phyloP scores from a whole-genome alignment of 2,797 vertebrate genomes.

The Enteromius argenteus region DNA sequence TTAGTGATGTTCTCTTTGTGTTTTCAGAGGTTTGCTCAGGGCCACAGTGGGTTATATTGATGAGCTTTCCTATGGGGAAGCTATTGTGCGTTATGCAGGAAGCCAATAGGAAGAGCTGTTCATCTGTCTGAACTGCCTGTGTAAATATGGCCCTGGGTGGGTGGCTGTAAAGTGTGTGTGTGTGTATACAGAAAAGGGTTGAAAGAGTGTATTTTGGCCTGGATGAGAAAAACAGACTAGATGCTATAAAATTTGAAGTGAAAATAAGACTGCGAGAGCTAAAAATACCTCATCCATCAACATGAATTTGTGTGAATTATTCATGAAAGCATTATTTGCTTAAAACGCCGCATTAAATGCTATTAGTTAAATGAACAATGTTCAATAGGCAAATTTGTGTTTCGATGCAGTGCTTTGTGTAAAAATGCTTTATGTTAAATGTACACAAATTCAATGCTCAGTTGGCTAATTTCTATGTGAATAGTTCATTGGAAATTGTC shows the following conservation, averaged over 20 bases:
- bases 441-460: not conserved
- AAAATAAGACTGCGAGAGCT: not conserved
- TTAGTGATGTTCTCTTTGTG: conserved; percentile 8
- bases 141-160: conserved; percentile 52
- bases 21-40: conserved; percentile 33
- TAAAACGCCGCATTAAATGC: not conserved
- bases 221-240: not conserved
- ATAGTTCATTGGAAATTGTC: not conserved
- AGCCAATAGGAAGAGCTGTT: conserved; percentile 61
- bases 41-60: conserved; percentile 47
- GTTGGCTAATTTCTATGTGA: not conserved
- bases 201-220: not conserved
- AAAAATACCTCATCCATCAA: not conserved
- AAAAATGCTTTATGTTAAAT: not conserved
- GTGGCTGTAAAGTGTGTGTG: not conserved
- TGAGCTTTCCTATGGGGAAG: conserved; percentile 58
- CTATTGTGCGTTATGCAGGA: conserved; percentile 61
- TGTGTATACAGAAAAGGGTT: not conserved
- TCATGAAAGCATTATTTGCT: too few species aligned
- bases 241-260: not conserved
- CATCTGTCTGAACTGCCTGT: conserved; percentile 50
- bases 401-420: not conserved
- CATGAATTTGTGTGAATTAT: not conserved
- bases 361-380: not conserved
- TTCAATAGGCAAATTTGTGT: not conserved